phyloP scores from a whole-genome alignment of 1,140 invertebrate genomes.

The Charaxes varanes region DNA sequence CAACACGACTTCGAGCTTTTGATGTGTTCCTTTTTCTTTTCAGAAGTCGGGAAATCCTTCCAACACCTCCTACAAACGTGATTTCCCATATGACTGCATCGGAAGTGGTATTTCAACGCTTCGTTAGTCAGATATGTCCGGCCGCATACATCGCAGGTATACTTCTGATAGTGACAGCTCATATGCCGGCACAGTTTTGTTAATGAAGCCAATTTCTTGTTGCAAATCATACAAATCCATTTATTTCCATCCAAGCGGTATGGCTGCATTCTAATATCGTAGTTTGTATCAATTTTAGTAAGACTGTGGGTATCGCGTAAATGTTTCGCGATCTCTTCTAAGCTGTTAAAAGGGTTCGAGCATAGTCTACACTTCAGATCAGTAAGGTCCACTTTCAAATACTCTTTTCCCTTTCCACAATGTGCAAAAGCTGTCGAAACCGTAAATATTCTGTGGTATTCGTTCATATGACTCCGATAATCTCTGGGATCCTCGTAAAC shows the following conservation, averaged over 20 bases:
- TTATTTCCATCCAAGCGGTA: conserved; percentile 45
- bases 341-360: conserved; percentile 18
- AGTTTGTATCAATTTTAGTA: conserved; percentile 27
- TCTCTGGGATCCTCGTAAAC: conserved; percentile 31
- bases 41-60: conserved; percentile 37
- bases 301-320: conserved; percentile 27
- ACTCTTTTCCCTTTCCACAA: conserved; percentile 25
- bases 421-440: conserved; percentile 41
- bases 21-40: conserved; percentile 40
- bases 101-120: conserved; percentile 50
- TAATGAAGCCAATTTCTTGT: conserved; percentile 38
- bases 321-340: conserved; percentile 34
- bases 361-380: conserved; percentile 39
- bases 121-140: conserved; percentile 43
- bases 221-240: conserved; percentile 41
- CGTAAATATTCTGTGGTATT: conserved; percentile 31
- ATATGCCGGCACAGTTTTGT: conserved; percentile 47
- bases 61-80: conserved; percentile 53
- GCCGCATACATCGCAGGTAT: conserved; percentile 56
- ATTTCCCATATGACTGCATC: conserved; percentile 40
- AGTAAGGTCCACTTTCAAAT: conserved; percentile 44
- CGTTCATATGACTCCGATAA: conserved; percentile 37
- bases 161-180: conserved; percentile 46
- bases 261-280: conserved; percentile 40
- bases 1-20: conserved; percentile 40